Evolutionary conservation across 2,113 vertebrate species (phyloP), one percentile per base, ranked within the genome.

Genomic region (Chlorodrepanis virens): DNA sequence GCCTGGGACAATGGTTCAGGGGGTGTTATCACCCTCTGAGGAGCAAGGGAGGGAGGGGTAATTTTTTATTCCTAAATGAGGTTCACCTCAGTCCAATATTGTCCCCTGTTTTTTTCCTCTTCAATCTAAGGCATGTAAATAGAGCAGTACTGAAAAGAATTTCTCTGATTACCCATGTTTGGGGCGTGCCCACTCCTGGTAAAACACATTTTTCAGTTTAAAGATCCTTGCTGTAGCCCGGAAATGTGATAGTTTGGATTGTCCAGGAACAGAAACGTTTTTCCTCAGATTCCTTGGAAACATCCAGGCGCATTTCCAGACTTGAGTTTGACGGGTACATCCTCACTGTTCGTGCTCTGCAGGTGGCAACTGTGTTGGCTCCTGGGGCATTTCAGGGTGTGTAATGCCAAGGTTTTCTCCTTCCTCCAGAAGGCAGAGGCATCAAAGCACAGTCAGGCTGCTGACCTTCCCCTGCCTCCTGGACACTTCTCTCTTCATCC

Each of bases 201-300:
- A 84, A 92, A 91, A 87, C 60, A 64, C 40, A 63, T 90, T 92
- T 93, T 95, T 74, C 60, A 52, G 52, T 84, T 81, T 44, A 31
- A 60, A 89, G 42, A 81, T 90, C 56, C 60, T 81, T 17, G 15
- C 72, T 78, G 47, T 12, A 81, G 72, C 72, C 68, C 87, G 93
- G 72, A 94, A 93, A 90, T 78, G 60, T 81, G 89, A 83, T 70
- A 29, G 44, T 90, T 93, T 70, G 77, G 64, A 84, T 92, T 92
- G 93, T 93, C 94, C 95, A 71, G 94, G 89, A 97, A 89, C 76
- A 86, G 92, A 63, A 92, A 90, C 5, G 0, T 75, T 79, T 93
- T 89, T 64, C 60, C 89, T 87, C 72, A n/a, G 72, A 89, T 92
- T 95, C 93, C 87, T 92, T 90, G 60, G 86, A 91, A 96, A 92